Conservation (phyloP, 2,888 invertebrate species). For the Cheilosia urbana region DNA sequence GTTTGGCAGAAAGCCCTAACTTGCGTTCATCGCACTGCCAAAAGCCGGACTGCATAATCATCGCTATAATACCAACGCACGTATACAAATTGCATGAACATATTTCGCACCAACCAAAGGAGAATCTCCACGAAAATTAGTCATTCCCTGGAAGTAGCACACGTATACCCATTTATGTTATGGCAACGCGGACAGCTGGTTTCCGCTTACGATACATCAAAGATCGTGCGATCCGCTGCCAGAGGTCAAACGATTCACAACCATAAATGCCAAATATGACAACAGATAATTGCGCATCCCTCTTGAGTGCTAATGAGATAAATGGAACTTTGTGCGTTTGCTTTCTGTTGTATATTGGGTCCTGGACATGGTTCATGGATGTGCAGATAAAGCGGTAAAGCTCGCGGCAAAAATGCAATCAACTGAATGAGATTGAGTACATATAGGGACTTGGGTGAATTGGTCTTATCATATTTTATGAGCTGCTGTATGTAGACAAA, state of each 20-base stretch:
- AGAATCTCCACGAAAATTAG: constrained; percentile 30
- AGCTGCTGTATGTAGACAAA: neutral
- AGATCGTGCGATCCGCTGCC: constrained; percentile 59
- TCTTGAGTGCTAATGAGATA: constrained; percentile 42
- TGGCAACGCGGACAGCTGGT: constrained; percentile 55
- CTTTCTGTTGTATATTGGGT: neutral
- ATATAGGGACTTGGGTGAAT: too few relatives aligned
- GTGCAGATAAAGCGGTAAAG: neutral
- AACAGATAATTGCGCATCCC: constrained; percentile 61
- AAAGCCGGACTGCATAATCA: neutral
- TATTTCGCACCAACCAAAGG: neutral
- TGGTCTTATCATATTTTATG: too few relatives aligned
- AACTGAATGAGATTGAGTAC: too few relatives aligned
- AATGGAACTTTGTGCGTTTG: constrained; percentile 18
- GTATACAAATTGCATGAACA: neutral
- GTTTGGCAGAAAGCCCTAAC: neutral
- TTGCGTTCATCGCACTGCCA: neutral
- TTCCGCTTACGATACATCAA: constrained; percentile 51
- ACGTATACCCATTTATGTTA: constrained; percentile 46
- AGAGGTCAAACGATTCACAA: constrained; percentile 60
- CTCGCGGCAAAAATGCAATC: too few relatives aligned
- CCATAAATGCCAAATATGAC: constrained; percentile 47
- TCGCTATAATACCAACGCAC: neutral
- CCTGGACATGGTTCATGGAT: neutral
- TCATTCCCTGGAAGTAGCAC: constrained; percentile 34